Evolutionary conservation across 2,113 vertebrate genomes (phyloP).

Genomic region (Pluvianellus socialis): DNA sequence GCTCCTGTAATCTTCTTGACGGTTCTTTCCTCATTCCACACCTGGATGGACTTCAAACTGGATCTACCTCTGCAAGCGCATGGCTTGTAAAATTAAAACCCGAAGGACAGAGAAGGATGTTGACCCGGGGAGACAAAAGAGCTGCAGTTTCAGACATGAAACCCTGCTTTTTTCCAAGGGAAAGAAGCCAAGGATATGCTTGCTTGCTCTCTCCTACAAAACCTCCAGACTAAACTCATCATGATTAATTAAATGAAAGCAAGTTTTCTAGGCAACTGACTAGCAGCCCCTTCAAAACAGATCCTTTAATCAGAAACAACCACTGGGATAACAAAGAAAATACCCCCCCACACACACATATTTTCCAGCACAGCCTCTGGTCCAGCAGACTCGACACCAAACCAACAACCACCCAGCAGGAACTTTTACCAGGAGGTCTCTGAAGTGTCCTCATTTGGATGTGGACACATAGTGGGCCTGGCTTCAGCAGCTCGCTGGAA

Average conservation of each 20-base stretch:
- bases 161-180: neutral
- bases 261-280: slow-evolving; percentile 54
- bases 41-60: slow-evolving; percentile 69
- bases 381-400: slow-evolving; percentile 3
- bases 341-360: neutral
- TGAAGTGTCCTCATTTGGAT: neutral
- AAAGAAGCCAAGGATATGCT: slow-evolving; percentile 37
- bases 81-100: slow-evolving; percentile 59
- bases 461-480: neutral
- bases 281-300: slow-evolving; percentile 42
- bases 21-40: slow-evolving; percentile 65
- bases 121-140: slow-evolving; percentile 56
- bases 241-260: slow-evolving; percentile 56
- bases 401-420: neutral
- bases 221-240: slow-evolving; percentile 65
- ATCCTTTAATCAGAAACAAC: slow-evolving; percentile 46
- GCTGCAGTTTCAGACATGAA: slow-evolving; percentile 59
- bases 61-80: slow-evolving; percentile 36
- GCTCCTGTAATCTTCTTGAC: slow-evolving; percentile 68
- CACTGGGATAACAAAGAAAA: slow-evolving; percentile 42
- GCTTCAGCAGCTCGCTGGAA: neutral
- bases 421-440: neutral
- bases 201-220: slow-evolving; percentile 40
- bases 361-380: slow-evolving; percentile 21
- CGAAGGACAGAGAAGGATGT: slow-evolving; percentile 50